Conservation (phyloP, 1,140 invertebrate genomes). For the Acromyrmex charruanus region DNA sequence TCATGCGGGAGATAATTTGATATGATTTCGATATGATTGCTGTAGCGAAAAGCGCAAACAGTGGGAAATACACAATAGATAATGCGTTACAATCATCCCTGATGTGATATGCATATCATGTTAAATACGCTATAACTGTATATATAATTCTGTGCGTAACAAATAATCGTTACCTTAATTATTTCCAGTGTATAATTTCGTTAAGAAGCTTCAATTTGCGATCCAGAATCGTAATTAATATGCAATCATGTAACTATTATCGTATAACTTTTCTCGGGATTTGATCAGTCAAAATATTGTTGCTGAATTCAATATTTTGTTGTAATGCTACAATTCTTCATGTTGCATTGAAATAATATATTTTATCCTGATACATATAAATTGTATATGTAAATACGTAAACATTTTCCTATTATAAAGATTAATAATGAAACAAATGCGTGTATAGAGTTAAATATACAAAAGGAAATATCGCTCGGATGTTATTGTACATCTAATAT, state of each 20-base stretch:
- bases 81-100: background rate
- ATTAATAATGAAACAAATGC: background rate
- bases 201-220: background rate
- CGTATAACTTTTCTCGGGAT: background rate
- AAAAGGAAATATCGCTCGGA: background rate
- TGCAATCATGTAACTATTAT: background rate
- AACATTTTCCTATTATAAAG: background rate
- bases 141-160: conserved; percentile 16
- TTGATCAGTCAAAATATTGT: background rate
- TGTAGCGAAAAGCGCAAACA: background rate
- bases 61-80: background rate
- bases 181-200: background rate
- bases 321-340: background rate
- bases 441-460: background rate
- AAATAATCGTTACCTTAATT: conserved; percentile 7
- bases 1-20: background rate
- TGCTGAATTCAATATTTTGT: background rate
- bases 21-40: conserved; percentile 27
- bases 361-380: background rate
- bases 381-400: background rate
- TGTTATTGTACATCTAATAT: no score
- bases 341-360: background rate
- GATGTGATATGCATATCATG: conserved; percentile 50
- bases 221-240: conserved; percentile 18
- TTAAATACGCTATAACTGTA: conserved; percentile 19